phyloP scores from a whole-genome alignment of 2,797 vertebrate species.

The Chloroceryle amazona region DNA sequence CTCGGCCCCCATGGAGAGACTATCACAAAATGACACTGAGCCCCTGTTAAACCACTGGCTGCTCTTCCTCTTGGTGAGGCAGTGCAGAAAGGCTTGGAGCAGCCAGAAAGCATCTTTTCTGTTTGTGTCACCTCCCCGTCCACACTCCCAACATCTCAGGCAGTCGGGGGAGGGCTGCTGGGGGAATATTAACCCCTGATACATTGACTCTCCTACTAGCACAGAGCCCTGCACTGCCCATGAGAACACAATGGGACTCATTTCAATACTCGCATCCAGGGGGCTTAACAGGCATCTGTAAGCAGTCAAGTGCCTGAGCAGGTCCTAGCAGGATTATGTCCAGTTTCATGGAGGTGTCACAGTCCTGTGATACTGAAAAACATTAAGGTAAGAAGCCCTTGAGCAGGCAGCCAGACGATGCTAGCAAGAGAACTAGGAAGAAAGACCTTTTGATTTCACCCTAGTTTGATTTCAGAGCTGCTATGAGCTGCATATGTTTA shows the following conservation, averaged over 20 bases:
- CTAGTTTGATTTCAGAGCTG: background rate
- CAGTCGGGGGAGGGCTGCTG: background rate
- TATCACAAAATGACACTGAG: background rate
- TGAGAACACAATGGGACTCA: fast-evolving
- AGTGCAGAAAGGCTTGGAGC: background rate
- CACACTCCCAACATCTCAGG: background rate
- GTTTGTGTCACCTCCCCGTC: background rate
- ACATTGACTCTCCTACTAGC: background rate
- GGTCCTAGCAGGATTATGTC: background rate
- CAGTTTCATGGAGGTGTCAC: background rate
- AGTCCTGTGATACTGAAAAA: background rate
- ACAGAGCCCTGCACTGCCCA: background rate
- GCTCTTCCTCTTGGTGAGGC: background rate
- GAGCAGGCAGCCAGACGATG: background rate
- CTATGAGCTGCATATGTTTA: background rate
- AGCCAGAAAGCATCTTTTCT: background rate
- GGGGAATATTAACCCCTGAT: background rate
- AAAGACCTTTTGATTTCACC: background rate
- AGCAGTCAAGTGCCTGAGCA: background rate
- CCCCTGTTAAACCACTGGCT: fast-evolving
- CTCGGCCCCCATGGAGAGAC: background rate
- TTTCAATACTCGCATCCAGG: fast-evolving
- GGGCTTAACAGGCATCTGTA: background rate
- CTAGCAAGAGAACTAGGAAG: background rate
- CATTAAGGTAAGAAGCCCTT: background rate